These are phyloP conservation scores for Cavia porcellus DNA, from an alignment of 2,113 vertebrate species.

Conservation along the genomic window DNA sequence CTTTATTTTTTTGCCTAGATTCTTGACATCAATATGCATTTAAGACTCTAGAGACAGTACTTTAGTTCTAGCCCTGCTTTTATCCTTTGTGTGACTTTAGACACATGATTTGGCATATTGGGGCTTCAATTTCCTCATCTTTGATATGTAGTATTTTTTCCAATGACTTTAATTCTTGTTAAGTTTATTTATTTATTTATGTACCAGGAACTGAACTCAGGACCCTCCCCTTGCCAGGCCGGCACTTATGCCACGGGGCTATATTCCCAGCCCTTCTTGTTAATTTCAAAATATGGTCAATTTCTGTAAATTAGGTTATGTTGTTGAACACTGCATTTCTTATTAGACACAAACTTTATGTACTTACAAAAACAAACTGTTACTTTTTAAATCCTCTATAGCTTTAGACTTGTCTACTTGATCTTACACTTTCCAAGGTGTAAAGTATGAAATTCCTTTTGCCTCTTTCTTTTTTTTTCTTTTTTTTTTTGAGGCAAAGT, in stretches of 20 bases:
- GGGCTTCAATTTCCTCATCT: background rate
- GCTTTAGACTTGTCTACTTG: background rate
- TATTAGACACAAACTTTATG: background rate
- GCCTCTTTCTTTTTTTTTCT: background rate
- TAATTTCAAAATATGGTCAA: background rate
- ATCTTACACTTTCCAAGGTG: background rate
- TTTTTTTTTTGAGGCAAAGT: background rate
- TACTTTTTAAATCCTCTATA: background rate
- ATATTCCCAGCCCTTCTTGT: too few relatives aligned
- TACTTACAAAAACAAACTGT: background rate
- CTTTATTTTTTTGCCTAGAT: background rate
- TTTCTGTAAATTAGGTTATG: constrained; percentile 30
- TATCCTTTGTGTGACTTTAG: background rate
- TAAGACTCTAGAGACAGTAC: background rate
- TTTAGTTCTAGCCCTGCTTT: background rate
- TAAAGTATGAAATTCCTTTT: background rate
- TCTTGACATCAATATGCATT: background rate
- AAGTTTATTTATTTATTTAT: background rate
- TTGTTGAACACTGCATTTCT: constrained; percentile 18
- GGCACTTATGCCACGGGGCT: too few relatives aligned
- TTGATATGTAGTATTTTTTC: background rate
- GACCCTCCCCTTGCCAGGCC: too few relatives aligned
- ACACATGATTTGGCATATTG: background rate
- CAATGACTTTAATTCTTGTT: background rate
- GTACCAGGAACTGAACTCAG: too few relatives aligned